Base-by-base conservation (phyloP, 1,140 invertebrate species). In the Harpegnathos saltator region DNA sequence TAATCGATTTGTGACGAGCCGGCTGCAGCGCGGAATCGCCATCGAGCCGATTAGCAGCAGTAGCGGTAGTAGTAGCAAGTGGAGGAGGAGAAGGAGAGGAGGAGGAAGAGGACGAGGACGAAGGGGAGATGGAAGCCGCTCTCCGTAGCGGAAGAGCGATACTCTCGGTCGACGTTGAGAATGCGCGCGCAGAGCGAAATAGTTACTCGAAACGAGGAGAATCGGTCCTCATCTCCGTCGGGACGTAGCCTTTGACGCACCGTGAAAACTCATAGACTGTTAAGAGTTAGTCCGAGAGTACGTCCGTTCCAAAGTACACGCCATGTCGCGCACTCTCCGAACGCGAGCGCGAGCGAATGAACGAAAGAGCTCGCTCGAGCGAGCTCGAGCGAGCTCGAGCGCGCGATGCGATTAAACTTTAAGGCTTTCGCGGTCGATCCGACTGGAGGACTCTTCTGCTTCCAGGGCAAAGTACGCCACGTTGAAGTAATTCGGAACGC, bases 361-460 rank as follows among this genome's bases (percentile, higher is more conserved):
- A 33, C 5, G 29, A 50, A n/a, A 3, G 38, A 44, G 38, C 38
- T 44, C 38, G 38, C 4, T 3, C 38, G n/a, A n/a, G 7, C 38
- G 38, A 44, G 44, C 17, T 7, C 44, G 44, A 50, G n/a, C 38
- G 38, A 44, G 38, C 38, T 44, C 38, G 38, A 44, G 38, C 38
- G 38, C 38, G 7, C 38, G 38, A 44, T 44, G 50, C 62, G 68
- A 87, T 87, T 87, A 87, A 86, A 87, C 26, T 87, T 86, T 83
- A 74, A 87, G 38, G 66, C 24, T 73, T 22, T 19, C 48, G 54
- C 17, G 80, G 68, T 80, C 56, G 72, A 50, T 73, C 29, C 24
- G 22, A n/a, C 26, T 11, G 66, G 61, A 59, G 22, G 12, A 63
- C 26, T 52, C 15, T 14, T 26, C 48, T 52, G 66, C 24, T 77